Percentiles rank a stretch among this genome's conserved stretches.
Conservation (phyloP, 1,140 invertebrate species). For the Alviniconcha marisindica region DNA sequence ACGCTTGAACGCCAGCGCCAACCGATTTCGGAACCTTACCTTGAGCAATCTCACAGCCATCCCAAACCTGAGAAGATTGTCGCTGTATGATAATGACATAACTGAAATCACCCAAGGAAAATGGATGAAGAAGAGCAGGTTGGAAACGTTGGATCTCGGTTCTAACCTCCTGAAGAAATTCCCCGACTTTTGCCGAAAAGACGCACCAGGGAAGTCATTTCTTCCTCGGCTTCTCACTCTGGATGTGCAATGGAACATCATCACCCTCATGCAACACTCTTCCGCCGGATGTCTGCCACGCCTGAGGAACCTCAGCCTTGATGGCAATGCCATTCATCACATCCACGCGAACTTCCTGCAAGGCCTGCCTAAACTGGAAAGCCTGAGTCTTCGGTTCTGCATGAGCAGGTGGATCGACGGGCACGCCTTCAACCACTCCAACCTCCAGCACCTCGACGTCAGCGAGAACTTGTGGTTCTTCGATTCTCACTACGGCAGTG, state of each 20-base stretch:
- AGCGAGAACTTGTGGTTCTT: conserved; percentile 40
- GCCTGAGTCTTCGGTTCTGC: conserved; percentile 6
- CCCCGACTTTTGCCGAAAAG: conserved; percentile 11
- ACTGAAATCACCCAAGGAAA: not conserved
- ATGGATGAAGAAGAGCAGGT: not conserved
- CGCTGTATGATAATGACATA: not conserved
- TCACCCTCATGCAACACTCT: not conserved
- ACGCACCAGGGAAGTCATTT: not conserved
- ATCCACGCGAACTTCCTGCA: conserved; percentile 25
- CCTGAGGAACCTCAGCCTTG: not conserved
- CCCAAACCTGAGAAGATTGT: not conserved
- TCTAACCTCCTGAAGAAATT: not conserved
- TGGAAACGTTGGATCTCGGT: not conserved
- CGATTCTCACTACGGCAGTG: not conserved
- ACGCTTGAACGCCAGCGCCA: not conserved
- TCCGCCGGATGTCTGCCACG: conserved; percentile 16
- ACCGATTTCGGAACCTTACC: not conserved
- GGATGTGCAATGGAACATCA: conserved; percentile 16
- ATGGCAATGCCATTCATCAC: conserved; percentile 14
- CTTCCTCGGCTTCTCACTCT: not conserved
- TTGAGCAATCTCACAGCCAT: not conserved
- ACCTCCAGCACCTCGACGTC: conserved; percentile 8
- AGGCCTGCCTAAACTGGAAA: conserved; percentile 18
- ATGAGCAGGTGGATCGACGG: conserved; percentile 16
- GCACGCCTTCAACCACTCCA: conserved; percentile 35